phyloP scores from a whole-genome alignment of 2,797 vertebrate species.

The Ptychadena robeensis region DNA sequence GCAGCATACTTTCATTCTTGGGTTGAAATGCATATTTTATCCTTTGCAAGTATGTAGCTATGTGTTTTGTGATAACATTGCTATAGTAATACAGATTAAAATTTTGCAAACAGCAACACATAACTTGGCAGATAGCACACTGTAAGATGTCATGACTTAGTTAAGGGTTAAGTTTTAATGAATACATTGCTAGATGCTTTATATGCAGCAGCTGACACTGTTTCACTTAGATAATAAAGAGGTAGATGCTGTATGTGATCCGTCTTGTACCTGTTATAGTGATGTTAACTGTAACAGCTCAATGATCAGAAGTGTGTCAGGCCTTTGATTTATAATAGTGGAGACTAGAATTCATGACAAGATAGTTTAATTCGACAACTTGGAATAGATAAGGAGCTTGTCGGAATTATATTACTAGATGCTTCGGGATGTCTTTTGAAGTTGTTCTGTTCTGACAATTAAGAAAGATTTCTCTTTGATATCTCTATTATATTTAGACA shows the following conservation, averaged over 20 bases:
- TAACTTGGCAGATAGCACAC: not conserved
- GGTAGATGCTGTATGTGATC: constrained; percentile 55
- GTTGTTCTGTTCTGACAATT: constrained; percentile 62
- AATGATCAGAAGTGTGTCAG: constrained; percentile 62
- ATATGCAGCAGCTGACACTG: constrained; percentile 46
- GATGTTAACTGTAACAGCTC: constrained; percentile 60
- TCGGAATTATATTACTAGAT: constrained; percentile 61
- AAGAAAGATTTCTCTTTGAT: constrained; percentile 62
- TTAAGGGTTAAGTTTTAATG: constrained; percentile 24
- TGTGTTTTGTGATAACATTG: not conserved
- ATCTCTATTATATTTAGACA: constrained; percentile 61
- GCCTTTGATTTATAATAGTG: constrained; percentile 61
- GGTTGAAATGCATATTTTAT: too few relatives aligned
- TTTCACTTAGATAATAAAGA: constrained; percentile 56
- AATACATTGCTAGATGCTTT: constrained; percentile 30
- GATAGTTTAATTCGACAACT: constrained; percentile 62
- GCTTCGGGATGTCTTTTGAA: constrained; percentile 61
- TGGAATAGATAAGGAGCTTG: constrained; percentile 60
- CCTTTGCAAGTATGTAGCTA: not conserved
- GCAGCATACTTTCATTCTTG: too few relatives aligned
- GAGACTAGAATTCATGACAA: constrained; percentile 59
- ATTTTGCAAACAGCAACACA: not conserved
- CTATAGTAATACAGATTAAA: not conserved
- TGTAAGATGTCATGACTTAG: not conserved
- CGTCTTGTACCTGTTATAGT: constrained; percentile 60